A percentile compares a stretch with the other conserved stretches of the same genome.
These are phyloP conservation scores for Rhogogaster chlorosoma DNA, from an alignment of 2,888 invertebrate species.

Conservation along the genomic window DNA sequence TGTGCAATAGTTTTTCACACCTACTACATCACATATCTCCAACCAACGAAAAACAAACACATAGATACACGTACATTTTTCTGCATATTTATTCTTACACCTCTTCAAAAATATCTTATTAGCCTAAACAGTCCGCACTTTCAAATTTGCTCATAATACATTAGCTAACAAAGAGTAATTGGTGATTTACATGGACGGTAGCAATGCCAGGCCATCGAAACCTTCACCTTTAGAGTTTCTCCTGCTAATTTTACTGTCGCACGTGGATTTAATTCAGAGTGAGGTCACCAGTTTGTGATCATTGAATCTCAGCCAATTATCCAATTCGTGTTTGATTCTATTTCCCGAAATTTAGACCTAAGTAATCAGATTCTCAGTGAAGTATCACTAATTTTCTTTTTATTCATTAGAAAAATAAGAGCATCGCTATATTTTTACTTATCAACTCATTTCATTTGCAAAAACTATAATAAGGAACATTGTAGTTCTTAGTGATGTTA, in stretches of 20 bases:
- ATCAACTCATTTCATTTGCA: not conserved
- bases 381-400: not conserved
- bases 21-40: not conserved
- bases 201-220: constrained; percentile 68
- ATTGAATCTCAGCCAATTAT: constrained; percentile 28
- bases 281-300: constrained; percentile 39
- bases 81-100: not conserved
- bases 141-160: not conserved
- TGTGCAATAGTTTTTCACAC: not conserved
- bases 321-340: not conserved
- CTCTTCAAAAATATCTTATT: not conserved
- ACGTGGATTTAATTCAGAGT: constrained; percentile 57
- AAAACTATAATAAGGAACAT: too few species aligned
- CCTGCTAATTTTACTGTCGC: constrained; percentile 67
- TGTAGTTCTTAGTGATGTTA: not conserved
- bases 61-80: not conserved
- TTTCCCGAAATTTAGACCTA: not conserved
- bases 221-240: constrained; percentile 59
- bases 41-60: not conserved
- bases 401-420: not conserved
- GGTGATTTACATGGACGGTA: constrained; percentile 28
- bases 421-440: not conserved
- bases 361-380: not conserved
- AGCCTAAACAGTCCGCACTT: not conserved
- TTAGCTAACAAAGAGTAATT: constrained; percentile 14